Conservation (phyloP, 2,888 invertebrate genomes). For the Iphiclides podalirius region DNA sequence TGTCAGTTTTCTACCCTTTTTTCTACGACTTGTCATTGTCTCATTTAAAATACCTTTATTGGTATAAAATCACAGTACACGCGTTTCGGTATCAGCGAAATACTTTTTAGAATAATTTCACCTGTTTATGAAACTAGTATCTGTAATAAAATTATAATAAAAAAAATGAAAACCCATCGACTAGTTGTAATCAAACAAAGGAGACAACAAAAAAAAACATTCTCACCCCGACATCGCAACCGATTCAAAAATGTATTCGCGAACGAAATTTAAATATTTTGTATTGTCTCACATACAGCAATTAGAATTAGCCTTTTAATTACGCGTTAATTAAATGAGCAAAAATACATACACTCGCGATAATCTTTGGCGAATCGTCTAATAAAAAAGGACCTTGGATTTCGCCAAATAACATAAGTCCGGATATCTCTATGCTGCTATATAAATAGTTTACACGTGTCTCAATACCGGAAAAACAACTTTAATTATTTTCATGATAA, state of each 20-base stretch:
- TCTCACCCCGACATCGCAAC: no score
- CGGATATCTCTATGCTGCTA: constrained; percentile 4
- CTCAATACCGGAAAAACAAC: constrained; percentile 18
- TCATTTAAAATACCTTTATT: no score
- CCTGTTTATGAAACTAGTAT: no score
- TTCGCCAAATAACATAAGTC: constrained; percentile 7
- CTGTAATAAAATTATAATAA: no score
- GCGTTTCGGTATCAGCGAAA: no score
- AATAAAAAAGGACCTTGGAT: constrained; percentile 20
- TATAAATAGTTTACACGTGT: constrained; percentile 15
- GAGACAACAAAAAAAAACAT: no score
- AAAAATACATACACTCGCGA: not conserved
- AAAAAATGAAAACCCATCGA: no score
- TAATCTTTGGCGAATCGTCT: constrained; percentile 6
- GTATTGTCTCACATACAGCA: not conserved
- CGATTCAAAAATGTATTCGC: not conserved
- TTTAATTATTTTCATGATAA: constrained; percentile 2
- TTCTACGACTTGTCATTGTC: no score
- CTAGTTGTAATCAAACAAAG: no score
- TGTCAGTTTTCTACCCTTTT: no score
- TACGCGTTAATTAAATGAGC: not conserved
- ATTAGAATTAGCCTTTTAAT: constrained; percentile 7
- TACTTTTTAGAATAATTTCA: no score
- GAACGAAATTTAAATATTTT: not conserved
- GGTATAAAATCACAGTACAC: no score